phyloP scores from a whole-genome alignment of 2,888 invertebrate genomes.

The Bellardia bayeri region DNA sequence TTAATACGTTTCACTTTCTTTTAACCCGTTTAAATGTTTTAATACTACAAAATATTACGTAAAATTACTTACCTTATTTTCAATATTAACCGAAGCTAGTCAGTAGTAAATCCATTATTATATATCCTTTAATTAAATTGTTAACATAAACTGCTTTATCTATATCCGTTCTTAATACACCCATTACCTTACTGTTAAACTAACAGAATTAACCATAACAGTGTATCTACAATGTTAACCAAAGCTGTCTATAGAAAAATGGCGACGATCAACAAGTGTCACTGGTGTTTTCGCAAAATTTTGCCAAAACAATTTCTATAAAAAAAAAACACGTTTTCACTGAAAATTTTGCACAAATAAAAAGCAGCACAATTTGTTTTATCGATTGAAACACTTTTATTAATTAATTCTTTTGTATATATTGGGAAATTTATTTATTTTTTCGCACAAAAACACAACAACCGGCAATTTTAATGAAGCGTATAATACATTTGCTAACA shows the following conservation, averaged over 20 bases:
- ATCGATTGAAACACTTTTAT: background rate
- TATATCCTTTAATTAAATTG: too few relatives aligned
- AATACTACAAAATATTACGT: too few relatives aligned
- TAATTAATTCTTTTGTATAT: slow-evolving; percentile 5
- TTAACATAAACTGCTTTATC: slow-evolving; percentile 11
- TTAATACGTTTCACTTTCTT: too few relatives aligned
- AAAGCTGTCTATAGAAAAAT: background rate
- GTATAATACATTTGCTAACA: slow-evolving; percentile 50
- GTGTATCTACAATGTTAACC: background rate
- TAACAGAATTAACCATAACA: background rate
- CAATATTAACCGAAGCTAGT: too few relatives aligned
- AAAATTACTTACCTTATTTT: background rate
- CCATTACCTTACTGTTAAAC: background rate
- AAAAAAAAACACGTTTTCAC: background rate
- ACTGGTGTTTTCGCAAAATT: background rate
- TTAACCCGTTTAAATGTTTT: too few relatives aligned
- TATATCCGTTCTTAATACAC: background rate
- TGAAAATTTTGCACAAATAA: background rate
- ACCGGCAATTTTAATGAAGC: slow-evolving; percentile 57
- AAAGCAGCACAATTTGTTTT: background rate
- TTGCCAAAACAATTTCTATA: background rate
- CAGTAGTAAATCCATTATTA: too few relatives aligned
- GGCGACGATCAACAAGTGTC: background rate
- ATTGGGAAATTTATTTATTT: background rate
- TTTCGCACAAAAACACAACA: background rate